Base-by-base conservation (phyloP, 2,797 vertebrate species). In the Propithecus deckenii region DNA sequence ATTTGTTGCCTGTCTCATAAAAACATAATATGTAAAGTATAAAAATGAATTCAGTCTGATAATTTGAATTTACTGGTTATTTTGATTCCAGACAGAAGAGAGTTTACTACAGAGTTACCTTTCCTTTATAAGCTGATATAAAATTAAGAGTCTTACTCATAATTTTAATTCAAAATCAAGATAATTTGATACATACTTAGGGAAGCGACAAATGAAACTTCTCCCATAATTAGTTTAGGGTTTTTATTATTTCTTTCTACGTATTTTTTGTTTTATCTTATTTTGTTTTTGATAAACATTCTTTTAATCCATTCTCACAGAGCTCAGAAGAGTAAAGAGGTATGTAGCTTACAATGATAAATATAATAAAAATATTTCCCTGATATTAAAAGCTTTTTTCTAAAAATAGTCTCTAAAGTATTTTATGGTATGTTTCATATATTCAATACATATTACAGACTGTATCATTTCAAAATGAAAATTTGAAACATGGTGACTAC, bases 401-500 rank as follows among this genome's bases (percentile, higher is more conserved):
- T 67, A 85, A 88, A 89, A 78, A 69, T 18, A 88, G 57, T 50
- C 28, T 76, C 79, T 86, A 74, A 87, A 86, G 30, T 81, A 96
- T 85, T 95, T 89, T 59, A 69, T 41, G 75, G 28, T 76, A 76
- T 80, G 30, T 83, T 91, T 87, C 86, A 90, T 10, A 93, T 87
- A 95, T 35, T 90, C n/a, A 78, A 88, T 23, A 89, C 23, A 74
- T n/a, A 87, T 4, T 88, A 93, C 4, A 48, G 69, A 96, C 35
- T 75, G 32, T 12, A 93, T 80, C 46, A 97, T 93, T 97, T 94
- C 72, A 97, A 87, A 92, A 50, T 86, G 72, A 96, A 97, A 97
- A 95, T 93, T 78, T 96, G 55, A 86, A 86, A 95, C 78, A 90
- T 65, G 89, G 85, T 69, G 78, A 96, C 43, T 99, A 99, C 99